Evolutionary conservation across 30 jellyfish, hydroid and myxozoan genomes (phyloP).

Genomic region (Hydra vulgaris): DNA sequence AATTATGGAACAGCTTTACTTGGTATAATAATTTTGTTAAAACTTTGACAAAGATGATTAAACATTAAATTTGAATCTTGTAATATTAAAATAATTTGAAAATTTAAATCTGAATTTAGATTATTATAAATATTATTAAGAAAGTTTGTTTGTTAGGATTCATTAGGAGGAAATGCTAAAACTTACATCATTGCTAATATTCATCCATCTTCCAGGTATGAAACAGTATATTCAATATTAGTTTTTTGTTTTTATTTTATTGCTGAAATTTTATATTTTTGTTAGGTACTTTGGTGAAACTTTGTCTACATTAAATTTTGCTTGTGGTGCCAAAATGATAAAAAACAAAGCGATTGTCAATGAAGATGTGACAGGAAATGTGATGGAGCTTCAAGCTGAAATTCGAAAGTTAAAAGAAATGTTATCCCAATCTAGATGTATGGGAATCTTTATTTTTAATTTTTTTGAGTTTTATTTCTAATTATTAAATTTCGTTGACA

Average conservation of each 20-base stretch:
- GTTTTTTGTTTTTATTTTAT: not conserved
- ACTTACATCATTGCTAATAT: constrained; percentile 86
- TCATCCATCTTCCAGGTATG: constrained; percentile 94
- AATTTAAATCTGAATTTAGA: too few relatives aligned
- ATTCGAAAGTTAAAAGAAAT: constrained; percentile 78
- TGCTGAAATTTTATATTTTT: not conserved
- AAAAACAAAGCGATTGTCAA: constrained; percentile 93
- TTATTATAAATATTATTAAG: too few relatives aligned
- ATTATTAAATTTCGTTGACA: too few relatives aligned
- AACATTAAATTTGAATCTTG: too few relatives aligned
- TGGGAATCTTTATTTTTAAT: not conserved
- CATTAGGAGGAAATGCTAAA: constrained; percentile 97
- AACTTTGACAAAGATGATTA: too few relatives aligned
- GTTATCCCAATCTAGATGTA: constrained; percentile 57
- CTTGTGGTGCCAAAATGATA: constrained; percentile 97
- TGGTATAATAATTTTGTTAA: too few relatives aligned
- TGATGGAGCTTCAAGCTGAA: constrained; percentile 79
- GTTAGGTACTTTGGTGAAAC: constrained; percentile 97
- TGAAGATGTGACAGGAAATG: constrained; percentile 94
- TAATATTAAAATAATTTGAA: too few relatives aligned
- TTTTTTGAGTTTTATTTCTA: not conserved
- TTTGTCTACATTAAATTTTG: constrained; percentile 86
- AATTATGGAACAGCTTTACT: too few relatives aligned
- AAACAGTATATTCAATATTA: not conserved
- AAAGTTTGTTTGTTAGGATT: constrained; percentile 42